A percentile compares a stretch with the other conserved stretches of the same genome.
Conservation (phyloP, 2,888 invertebrate genomes). For the Drosophila incognita region DNA sequence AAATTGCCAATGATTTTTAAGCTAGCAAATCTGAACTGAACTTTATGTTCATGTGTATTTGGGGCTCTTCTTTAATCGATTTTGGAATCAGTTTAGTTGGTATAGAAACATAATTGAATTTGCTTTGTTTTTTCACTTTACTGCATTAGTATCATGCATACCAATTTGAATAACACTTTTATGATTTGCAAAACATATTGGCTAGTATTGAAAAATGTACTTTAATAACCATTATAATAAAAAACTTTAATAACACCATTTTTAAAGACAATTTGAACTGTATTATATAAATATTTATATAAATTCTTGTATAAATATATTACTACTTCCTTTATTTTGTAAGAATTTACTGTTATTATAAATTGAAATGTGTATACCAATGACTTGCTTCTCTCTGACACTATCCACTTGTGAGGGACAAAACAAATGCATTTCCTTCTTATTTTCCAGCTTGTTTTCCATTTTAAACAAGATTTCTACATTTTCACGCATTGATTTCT, state of each 20-base stretch:
- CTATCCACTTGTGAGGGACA: background rate
- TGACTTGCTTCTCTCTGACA: background rate
- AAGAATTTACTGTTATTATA: background rate
- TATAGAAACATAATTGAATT: background rate
- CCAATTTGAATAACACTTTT: background rate
- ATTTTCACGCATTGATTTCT: constrained; percentile 30
- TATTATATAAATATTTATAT: too few relatives aligned
- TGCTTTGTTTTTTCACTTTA: background rate
- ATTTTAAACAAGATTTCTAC: constrained; percentile 12
- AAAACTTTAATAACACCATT: background rate
- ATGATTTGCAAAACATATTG: background rate
- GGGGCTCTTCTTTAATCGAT: accelerated
- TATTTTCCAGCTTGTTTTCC: constrained; percentile 12
- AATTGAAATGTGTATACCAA: background rate
- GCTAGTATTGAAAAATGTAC: background rate
- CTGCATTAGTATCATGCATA: background rate
- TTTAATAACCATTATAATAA: background rate
- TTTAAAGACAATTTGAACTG: background rate
- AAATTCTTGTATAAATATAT: background rate
- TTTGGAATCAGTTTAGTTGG: background rate
- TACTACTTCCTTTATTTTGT: background rate
- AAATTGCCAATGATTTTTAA: background rate
- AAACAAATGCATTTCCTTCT: background rate
- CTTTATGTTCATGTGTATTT: background rate
- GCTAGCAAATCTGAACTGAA: background rate